Base-by-base conservation (phyloP, 1,140 invertebrate genomes). In the Xylocopa sonorina region DNA sequence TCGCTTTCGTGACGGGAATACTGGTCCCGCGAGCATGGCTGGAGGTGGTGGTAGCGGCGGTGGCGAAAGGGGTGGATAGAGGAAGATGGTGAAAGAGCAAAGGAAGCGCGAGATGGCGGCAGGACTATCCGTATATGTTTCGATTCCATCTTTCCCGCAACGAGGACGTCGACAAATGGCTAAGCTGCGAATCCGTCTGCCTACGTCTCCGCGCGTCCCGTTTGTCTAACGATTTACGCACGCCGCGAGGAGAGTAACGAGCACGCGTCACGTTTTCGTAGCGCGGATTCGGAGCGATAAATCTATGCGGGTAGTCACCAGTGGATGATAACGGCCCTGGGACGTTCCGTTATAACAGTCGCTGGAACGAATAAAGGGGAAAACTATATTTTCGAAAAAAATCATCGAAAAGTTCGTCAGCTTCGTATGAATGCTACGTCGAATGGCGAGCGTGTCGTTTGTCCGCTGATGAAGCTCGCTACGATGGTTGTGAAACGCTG, bases 141-240 rank as follows among this genome's bases (percentile, higher is more conserved):
- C 75, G 55, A 78, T 58, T 46, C 41, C 50, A 67, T 78, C 38
- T 79, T 83, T 83, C 64, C 55, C 55, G 66, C 60, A 78, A 71
- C 48, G 41, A 46, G 53, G 55, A 77, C 55, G 21, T 57, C 76
- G 74, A 73, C 67, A 62, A 83, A 84, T 66, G 48, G 73, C 38
- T 55, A 43, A 60, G 43, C 5, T 43, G 32, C 57, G 46, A 34
- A 66, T 53, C n/a, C 43, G n/a, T 41, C 21, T 29, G 29, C 68
- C 14, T 43, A n/a, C 67, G 10, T 41, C 7, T 3, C 6, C 7
- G 3, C 7, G 3, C 51, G 7, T 34, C 58, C 10, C 29, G n/a
- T n/a, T n/a, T n/a, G 67, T 50, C 41, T 85, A 87, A 88, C 72
- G 81, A 89, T 82, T 82, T 81, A 80, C 67, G 78, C 82, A 83